Conservation (phyloP, 2,113 vertebrate species). For the Isichthys henryi region DNA sequence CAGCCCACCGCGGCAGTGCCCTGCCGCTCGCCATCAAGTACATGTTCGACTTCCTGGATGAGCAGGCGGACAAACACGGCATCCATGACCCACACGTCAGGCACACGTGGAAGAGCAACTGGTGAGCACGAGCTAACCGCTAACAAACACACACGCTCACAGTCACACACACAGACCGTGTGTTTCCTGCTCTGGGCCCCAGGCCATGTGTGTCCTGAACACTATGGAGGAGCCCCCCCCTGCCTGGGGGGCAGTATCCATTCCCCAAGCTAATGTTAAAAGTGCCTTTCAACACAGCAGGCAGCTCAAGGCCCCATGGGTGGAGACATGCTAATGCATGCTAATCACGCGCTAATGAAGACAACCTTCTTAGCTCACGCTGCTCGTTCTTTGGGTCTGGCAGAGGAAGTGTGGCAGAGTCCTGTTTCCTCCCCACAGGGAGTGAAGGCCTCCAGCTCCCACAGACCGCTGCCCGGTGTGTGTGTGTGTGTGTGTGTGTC, state of each 20-base stretch:
- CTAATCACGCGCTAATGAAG: neutral
- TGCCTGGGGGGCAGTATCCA: neutral
- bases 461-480: neutral
- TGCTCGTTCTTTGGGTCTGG: neutral
- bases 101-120: constrained; percentile 99
- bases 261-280: neutral
- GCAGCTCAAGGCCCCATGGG: neutral
- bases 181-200: neutral
- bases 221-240: neutral
- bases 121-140: constrained; percentile 61
- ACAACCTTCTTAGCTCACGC: neutral
- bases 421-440: neutral
- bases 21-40: constrained; percentile 97
- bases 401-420: neutral
- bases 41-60: constrained; percentile 98
- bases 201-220: neutral
- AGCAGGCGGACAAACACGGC: constrained; percentile 92
- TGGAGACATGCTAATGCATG: neutral
- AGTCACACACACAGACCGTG: neutral
- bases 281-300: neutral
- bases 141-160: neutral
- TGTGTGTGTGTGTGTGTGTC: neutral
- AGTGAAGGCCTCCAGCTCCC: neutral
- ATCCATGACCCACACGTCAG: constrained; percentile 94
- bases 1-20: constrained; percentile 89